A percentile compares a stretch with the other conserved stretches of the same genome.
Evolutionary conservation across 2,113 vertebrate species (phyloP).

Genomic region (Lampris incognitus): DNA sequence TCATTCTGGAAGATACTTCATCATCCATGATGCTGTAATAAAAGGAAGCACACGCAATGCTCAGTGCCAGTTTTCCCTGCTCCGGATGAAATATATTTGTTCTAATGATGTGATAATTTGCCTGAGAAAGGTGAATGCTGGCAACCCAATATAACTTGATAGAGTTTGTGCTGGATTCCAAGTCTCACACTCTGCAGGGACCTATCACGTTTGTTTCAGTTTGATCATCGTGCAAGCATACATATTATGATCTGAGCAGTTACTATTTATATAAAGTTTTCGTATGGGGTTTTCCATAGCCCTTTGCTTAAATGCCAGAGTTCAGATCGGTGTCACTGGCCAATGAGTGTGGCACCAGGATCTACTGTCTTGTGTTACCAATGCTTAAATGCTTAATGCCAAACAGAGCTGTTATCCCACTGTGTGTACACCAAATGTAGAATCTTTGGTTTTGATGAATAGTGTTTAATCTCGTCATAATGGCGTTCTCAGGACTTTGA

Average conservation of each 20-base stretch:
- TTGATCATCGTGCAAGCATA: background rate
- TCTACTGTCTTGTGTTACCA: background rate
- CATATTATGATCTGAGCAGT: no score
- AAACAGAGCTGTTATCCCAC: no score
- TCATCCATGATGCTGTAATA: no score
- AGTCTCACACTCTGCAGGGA: background rate
- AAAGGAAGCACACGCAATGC: background rate
- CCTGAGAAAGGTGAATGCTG: slow-evolving; percentile 21
- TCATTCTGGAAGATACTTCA: no score
- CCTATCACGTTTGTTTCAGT: background rate
- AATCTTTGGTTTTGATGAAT: no score
- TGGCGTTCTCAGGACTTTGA: no score
- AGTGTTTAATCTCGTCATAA: no score
- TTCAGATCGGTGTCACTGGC: background rate
- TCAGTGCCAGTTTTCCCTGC: background rate
- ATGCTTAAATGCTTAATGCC: no score
- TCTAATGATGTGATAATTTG: slow-evolving; percentile 23
- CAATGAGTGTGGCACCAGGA: background rate
- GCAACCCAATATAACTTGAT: background rate
- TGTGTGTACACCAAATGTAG: no score
- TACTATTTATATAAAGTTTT: no score
- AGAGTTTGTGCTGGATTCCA: slow-evolving; percentile 18
- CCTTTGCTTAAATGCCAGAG: background rate
- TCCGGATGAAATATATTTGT: slow-evolving; percentile 11
- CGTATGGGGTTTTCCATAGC: no score